Conservation (phyloP, 2,797 vertebrate genomes). For the Myripristis jacobus region DNA sequence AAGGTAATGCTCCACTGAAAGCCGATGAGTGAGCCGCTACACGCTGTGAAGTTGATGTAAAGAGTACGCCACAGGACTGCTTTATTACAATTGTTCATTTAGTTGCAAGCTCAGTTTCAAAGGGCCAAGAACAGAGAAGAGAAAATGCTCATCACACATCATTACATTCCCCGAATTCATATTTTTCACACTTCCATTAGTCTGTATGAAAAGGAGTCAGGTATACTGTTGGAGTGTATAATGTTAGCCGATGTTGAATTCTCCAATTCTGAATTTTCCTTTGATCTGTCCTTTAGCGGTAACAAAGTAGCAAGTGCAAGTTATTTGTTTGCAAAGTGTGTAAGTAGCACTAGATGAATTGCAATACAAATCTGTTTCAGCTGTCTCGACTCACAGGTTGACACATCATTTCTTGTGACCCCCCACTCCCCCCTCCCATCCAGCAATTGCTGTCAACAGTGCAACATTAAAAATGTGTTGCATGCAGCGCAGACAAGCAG, state of each 20-base stretch:
- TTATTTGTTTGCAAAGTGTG: conserved; percentile 24
- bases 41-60: neutral
- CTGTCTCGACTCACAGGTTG: conserved; percentile 14
- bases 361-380: neutral
- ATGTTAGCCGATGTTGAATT: conserved; percentile 12
- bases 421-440: too few species aligned
- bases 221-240: neutral
- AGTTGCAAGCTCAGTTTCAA: neutral
- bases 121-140: neutral
- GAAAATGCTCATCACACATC: neutral
- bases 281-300: conserved; percentile 41
- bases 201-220: conserved; percentile 6
- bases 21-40: too few species aligned
- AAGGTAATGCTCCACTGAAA: conserved; percentile 84
- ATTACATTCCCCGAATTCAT: neutral
- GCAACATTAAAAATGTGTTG: neutral
- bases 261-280: conserved; percentile 25
- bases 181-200: conserved; percentile 22
- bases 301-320: conserved; percentile 17
- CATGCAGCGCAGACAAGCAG: neutral
- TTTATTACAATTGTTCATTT: neutral
- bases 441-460: neutral
- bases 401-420: too few species aligned
- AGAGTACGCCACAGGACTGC: neutral
- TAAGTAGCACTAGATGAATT: conserved; percentile 1